Evolutionary conservation across 2,888 invertebrate genomes (phyloP), one percentile per base, ranked within the genome.

Genomic region (Agrilus cyanescens): DNA sequence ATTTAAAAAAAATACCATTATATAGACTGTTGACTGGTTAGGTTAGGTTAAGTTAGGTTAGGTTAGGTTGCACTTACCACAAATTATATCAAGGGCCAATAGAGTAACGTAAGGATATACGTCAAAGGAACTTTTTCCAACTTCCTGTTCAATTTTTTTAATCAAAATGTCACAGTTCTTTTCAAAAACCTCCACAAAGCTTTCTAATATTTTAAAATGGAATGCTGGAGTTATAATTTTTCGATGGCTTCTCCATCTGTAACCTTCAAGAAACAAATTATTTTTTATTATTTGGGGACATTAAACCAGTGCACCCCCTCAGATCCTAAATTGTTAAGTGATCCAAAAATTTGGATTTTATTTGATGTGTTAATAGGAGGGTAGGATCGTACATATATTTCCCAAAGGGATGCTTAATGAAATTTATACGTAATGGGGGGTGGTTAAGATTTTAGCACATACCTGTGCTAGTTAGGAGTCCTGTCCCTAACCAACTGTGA

Each of bases 191-290:
- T 76, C 75, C 4, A 82, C 61, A 60, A 84, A 85, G 52, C 80
- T 75, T 55, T 83, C 78, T 40, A 86, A 62, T 45, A 85, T 83
- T 55, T 79, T 78, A 58, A 85, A 85, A 62, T 87, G 86, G 61
- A 85, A 87, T 0, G 85, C 75, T 1, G 85, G 85, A 0, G 85
- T 85, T 38, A 86, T 63, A 47, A 85, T 73, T 60, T 81, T 83
- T 16, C 86, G 71, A 48, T 80, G 74, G 1, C 62, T 65, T 50
- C 71, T 74, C 86, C 86, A 87, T 62, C 71, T 74, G 1, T 59
- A 48, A 3, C 72, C 75, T 59, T 25, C 10, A 25, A 10, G 10
- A 8, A 10, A 10, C 25, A 25, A 25, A 20, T 7, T 10, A 10
- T 25, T 25, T n/a, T n/a, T n/a, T n/a, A n/a, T n/a, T n/a, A n/a